Evolutionary conservation across 92 coral and sea anemone species (phyloP), one percentile per base, ranked within the genome.

Genomic region (Hydrozoanthus gracilis): DNA sequence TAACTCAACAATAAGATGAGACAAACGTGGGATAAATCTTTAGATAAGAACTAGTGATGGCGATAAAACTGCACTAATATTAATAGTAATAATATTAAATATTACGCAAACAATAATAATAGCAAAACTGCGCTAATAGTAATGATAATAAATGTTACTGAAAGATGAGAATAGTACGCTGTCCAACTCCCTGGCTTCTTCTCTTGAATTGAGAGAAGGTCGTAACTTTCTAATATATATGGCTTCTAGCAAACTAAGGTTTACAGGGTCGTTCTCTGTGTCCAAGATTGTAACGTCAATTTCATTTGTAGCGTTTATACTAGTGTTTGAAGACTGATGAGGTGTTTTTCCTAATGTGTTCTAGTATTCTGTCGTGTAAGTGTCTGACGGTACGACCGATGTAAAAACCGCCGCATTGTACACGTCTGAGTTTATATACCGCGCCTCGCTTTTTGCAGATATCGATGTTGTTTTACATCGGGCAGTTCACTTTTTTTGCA

Each of bases 371-470:
- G n/a, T 69, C 74, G 49, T 69, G 74, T 3, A 68, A 4, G n/a
- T 68, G 73, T 68, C 73, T 68, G 20, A 68, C 14, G 47, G 73
- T 68, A 0, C 20, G n/a, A 3, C 73, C 73, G 0, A 68, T 17
- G 12, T 68, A 68, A 11, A 15, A 68, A 4, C 12, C 73, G 44
- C 20, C 20, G 47, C 47, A 69, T 13, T 69, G 44, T 17, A 16
- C 27, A 12, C 47, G 18, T 4, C 46, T 69, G 12, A 69, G 20
- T 27, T 27, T 20, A 5, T 20, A 69, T 7, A 18, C 74, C 27
- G 74, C 74, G 48, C 74, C 47, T 16, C 48, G 74, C 44, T 69
- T 17, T 69, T 69, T 69, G 47, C 74, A 69, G 39, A 27, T n/a
- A n/a, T n/a, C n/a, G 48, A 69, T 69, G 11, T 17, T 44, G 7